phyloP scores from a whole-genome alignment of 1,140 invertebrate species.

The Cotesia vestalis region DNA sequence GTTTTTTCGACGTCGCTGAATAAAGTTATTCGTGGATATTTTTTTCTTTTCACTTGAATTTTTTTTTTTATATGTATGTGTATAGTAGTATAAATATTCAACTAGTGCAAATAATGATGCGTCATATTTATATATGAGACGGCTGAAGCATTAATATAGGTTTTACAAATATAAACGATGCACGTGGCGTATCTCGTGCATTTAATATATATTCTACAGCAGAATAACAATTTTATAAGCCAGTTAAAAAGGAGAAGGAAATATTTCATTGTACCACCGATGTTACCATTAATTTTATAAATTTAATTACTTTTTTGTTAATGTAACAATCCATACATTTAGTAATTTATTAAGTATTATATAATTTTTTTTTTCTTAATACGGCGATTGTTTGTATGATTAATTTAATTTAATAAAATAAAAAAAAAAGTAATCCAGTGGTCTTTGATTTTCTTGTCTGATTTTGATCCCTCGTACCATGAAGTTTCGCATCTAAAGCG shows the following conservation, averaged over 20 bases:
- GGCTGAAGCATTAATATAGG: slow-evolving; percentile 19
- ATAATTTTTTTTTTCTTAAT: background rate
- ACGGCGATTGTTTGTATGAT: background rate
- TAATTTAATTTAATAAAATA: background rate
- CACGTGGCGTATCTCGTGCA: slow-evolving; percentile 20
- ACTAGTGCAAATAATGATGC: slow-evolving; percentile 21
- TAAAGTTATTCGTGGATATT: too few relatives aligned
- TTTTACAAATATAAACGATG: slow-evolving; percentile 17
- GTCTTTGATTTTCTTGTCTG: slow-evolving; percentile 11
- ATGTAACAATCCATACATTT: slow-evolving; percentile 3
- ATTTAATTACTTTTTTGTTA: slow-evolving; percentile 23
- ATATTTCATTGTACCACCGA: slow-evolving; percentile 6
- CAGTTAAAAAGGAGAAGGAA: slow-evolving; percentile 11
- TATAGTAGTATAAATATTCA: slow-evolving; percentile 1
- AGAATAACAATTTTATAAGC: slow-evolving; percentile 18
- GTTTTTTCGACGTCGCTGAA: background rate
- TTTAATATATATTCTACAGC: slow-evolving; percentile 3
- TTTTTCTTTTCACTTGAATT: too few relatives aligned
- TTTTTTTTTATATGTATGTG: too few relatives aligned
- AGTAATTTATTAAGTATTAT: background rate
- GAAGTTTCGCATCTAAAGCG: slow-evolving; percentile 34
- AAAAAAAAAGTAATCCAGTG: slow-evolving; percentile 14
- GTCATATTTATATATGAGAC: slow-evolving; percentile 14
- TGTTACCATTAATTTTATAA: slow-evolving; percentile 1
- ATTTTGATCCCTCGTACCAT: slow-evolving; percentile 29